Percentiles rank a stretch among this genome's conserved stretches.
Conservation (phyloP, 2,113 vertebrate species). For the Marmota flaviventris region DNA sequence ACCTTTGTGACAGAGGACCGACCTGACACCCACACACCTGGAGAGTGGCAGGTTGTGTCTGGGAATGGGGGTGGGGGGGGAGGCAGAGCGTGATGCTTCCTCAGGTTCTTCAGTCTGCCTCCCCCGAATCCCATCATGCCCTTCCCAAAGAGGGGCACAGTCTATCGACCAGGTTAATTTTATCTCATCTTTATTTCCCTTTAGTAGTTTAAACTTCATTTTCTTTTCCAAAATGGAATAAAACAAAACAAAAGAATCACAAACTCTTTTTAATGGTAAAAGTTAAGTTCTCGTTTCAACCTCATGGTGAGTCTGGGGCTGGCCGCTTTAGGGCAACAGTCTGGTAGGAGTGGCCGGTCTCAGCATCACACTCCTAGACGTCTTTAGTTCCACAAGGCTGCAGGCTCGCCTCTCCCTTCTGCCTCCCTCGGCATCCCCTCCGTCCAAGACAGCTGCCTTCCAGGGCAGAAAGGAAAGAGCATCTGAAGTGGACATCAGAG, state of each 20-base stretch:
- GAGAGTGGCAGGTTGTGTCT: not conserved
- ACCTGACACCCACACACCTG: not conserved
- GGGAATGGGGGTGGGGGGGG: not conserved
- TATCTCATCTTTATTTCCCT: not conserved
- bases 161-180: not conserved
- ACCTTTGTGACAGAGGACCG: not conserved
- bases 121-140: not conserved
- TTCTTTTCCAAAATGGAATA: conserved; percentile 40
- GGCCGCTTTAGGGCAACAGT: not conserved
- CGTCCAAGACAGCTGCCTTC: not conserved
- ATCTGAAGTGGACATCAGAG: not conserved
- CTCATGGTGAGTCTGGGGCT: not conserved
- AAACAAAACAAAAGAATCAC: too few species aligned
- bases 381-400: too few species aligned
- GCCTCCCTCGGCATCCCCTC: not conserved
- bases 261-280: not conserved
- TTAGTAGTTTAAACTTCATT: not conserved
- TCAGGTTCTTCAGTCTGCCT: accelerated
- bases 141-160: not conserved
- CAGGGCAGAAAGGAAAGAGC: not conserved
- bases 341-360: not conserved
- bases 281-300: conserved; percentile 13
- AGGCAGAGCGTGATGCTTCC: not conserved
- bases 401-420: not conserved
- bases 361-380: not conserved